A percentile compares a stretch with the other conserved stretches of the same genome.
phyloP scores from a whole-genome alignment of 2,888 invertebrate genomes.

The Acleris cristana region DNA sequence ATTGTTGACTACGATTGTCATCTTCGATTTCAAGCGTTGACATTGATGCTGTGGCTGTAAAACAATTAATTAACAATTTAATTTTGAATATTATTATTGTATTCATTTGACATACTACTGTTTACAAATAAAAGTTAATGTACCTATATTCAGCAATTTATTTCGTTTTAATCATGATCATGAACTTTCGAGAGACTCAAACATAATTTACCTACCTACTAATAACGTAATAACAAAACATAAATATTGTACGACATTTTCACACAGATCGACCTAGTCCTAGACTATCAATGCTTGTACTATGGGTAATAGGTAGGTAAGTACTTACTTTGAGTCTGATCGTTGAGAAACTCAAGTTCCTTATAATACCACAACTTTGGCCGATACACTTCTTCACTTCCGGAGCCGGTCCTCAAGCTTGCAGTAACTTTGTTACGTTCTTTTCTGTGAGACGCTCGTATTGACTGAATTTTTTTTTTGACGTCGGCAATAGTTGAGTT shows the following conservation, averaged over 20 bases:
- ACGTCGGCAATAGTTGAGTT: slow-evolving; percentile 3
- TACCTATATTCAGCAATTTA: slow-evolving; percentile 15
- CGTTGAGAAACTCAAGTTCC: slow-evolving; percentile 10
- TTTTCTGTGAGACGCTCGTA: slow-evolving; percentile 6
- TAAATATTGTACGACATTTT: slow-evolving; percentile 10
- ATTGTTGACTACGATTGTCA: slow-evolving; percentile 5
- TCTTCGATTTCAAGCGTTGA: slow-evolving; percentile 18
- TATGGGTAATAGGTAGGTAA: slow-evolving; percentile 8
- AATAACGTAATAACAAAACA: slow-evolving; percentile 8
- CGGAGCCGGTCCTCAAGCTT: slow-evolving; percentile 7
- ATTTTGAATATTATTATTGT: slow-evolving; percentile 14
- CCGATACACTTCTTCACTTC: slow-evolving; percentile 3
- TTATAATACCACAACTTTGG: slow-evolving; percentile 12
- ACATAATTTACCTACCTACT: slow-evolving; percentile 13
- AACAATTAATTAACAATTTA: slow-evolving; percentile 10
- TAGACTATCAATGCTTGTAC: slow-evolving; percentile 15
- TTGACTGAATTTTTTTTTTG: slow-evolving; percentile 8
- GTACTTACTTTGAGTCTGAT: slow-evolving; percentile 7
- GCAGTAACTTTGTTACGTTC: slow-evolving; percentile 6
- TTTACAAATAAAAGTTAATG: slow-evolving; percentile 12
- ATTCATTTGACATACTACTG: slow-evolving; percentile 17
- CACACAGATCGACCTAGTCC: slow-evolving; percentile 15
- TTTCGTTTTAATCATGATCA: slow-evolving; percentile 14
- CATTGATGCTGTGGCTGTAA: slow-evolving; percentile 20
- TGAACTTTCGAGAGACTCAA: slow-evolving; percentile 14